These are phyloP conservation scores for Poecile atricapillus DNA, from an alignment of 2,113 vertebrate species.

Conservation along the genomic window DNA sequence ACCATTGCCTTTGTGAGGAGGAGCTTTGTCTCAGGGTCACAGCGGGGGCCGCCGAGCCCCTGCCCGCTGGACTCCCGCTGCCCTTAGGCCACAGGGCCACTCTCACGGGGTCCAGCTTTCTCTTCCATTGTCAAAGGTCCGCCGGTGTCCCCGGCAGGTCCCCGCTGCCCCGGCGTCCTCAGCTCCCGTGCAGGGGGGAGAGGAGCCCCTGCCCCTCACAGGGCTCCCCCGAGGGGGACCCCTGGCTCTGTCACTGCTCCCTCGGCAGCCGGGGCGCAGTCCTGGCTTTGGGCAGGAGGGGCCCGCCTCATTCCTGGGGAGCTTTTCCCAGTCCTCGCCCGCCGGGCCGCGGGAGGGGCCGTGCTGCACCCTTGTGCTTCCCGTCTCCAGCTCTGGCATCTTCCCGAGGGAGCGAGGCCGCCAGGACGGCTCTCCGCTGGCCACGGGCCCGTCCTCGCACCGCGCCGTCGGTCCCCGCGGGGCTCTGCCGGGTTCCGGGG, in stretches of 20 bases:
- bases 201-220: background rate
- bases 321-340: background rate
- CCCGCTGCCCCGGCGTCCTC: background rate
- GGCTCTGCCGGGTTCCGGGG: background rate
- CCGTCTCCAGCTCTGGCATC: constrained; percentile 39
- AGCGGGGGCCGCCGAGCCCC: constrained; percentile 40
- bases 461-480: background rate
- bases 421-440: background rate
- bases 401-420: background rate
- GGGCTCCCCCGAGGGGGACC: background rate
- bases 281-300: background rate
- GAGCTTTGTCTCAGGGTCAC: constrained; percentile 73
- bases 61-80: constrained; percentile 57
- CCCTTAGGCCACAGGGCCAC: constrained; percentile 63
- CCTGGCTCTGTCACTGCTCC: background rate
- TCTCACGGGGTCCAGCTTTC: constrained; percentile 60
- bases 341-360: background rate
- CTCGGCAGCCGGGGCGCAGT: background rate
- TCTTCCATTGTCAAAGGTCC: constrained; percentile 65
- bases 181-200: background rate
- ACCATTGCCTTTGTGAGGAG: constrained; percentile 74
- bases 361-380: constrained; percentile 37
- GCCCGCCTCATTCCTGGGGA: background rate
- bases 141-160: background rate
- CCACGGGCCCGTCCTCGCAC: no score